phyloP scores from a whole-genome alignment of 2,797 vertebrate genomes.

The Heteromormyrus szaboi region DNA sequence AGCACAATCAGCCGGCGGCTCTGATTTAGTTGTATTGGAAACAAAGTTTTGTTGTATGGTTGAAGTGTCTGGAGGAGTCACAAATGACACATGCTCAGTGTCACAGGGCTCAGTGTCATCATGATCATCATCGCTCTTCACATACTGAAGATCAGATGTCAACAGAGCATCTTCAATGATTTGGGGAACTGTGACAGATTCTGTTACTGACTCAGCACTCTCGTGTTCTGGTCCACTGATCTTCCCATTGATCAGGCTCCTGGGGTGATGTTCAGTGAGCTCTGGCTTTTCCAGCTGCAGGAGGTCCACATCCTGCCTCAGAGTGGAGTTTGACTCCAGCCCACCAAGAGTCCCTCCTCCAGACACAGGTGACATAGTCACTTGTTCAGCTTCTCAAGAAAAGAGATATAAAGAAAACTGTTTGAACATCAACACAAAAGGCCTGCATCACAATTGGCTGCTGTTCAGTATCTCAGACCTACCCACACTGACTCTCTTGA shows the following conservation, averaged over 20 bases:
- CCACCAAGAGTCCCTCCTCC: neutral
- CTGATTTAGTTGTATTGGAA: constrained; percentile 34
- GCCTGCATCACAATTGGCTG: neutral
- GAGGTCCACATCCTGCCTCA: constrained; percentile 19
- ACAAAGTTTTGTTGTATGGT: neutral
- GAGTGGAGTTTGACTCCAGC: neutral
- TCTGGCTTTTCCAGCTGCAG: neutral
- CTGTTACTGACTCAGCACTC: constrained; percentile 5
- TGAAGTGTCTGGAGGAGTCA: neutral
- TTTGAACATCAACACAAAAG: neutral
- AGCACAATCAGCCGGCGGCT: constrained; percentile 22
- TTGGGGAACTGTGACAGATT: neutral
- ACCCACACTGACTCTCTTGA: constrained; percentile 27
- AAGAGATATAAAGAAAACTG: neutral
- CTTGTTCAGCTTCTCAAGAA: neutral
- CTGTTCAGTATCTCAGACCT: neutral
- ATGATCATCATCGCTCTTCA: neutral
- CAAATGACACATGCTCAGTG: neutral
- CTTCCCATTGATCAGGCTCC: neutral
- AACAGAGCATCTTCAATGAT: neutral
- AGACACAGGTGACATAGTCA: neutral
- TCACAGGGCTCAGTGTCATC: neutral
- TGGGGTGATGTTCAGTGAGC: neutral
- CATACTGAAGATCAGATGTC: neutral
- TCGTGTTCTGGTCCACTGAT: neutral